Base-by-base conservation (phyloP, 2,113 vertebrate species). In the Hippocampus barbouri region DNA sequence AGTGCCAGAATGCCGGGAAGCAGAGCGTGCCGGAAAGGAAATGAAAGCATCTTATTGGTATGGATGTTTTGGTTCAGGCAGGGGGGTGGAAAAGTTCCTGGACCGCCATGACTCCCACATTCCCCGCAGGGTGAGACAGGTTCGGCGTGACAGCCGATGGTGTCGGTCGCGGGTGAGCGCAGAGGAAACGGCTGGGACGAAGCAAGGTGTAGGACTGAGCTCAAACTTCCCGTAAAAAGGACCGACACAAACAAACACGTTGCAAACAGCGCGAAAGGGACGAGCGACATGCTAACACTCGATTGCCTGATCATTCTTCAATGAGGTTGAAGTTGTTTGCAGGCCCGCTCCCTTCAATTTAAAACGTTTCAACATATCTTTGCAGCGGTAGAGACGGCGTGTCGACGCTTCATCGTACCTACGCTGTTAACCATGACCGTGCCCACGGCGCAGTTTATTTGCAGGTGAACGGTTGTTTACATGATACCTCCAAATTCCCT, bases 101-200 rank as follows among this genome's bases (percentile, higher is more conserved):
- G 76, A 75, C 76, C 69, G 60, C 76, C 47, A 56, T 68, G 76
- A 78, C 54, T 81, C 71, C 4, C 11, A 64, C 9, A 14, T n/a
- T 63, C 77, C 89, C 84, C 16, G 76, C 83, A 75, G 86, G 76
- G 81, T 57, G 79, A 68, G 40, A 74, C 76, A 74, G 83, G 78
- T 81, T 75, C 73, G 83, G 73, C 70, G 78, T 81, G 87, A 78
- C 76, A 65, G 30, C 53, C 83, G 83, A 86, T 85, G 79, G 86
- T 82, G 82, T 21, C 12, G 62, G 79, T 65, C 72, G 79, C 25
- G 68, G 70, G 69, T 14, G 67, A 82, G 84, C 80, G 79, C 57
- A 70, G 82, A 85, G 89, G 89, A 90, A 90, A 88, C 87, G 89
- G 89, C 88, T 90, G 89, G 84, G 80, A 81, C 23, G 14, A 79